phyloP scores from a whole-genome alignment of 1,140 invertebrate species.

The Atopsyche davidsoni region DNA sequence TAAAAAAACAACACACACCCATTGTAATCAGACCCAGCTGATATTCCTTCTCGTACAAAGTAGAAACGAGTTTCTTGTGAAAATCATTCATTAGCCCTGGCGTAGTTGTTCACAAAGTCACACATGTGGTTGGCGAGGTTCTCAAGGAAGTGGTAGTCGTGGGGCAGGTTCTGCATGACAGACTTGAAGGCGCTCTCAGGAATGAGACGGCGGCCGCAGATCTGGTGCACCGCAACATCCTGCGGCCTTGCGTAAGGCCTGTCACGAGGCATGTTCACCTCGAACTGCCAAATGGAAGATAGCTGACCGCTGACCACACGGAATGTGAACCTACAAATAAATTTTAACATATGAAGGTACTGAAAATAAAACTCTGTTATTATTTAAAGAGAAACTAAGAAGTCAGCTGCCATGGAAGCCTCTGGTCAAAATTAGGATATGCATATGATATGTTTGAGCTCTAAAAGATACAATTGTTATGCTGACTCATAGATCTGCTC shows the following conservation, averaged over 20 bases:
- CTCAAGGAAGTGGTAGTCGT: background rate
- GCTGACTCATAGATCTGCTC: no score
- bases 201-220: background rate
- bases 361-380: no score
- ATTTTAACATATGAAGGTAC: background rate
- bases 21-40: no score
- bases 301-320: background rate
- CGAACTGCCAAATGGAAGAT: background rate
- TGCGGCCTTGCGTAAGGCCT: background rate
- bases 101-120: background rate
- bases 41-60: no score
- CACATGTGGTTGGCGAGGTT: background rate
- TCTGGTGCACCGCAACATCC: background rate
- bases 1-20: no score
- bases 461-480: no score
- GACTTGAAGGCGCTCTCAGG: background rate
- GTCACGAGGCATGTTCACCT: background rate
- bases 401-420: no score
- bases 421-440: no score
- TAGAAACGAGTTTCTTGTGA: no score
- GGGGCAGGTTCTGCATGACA: background rate
- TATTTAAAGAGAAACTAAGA: no score
- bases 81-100: background rate
- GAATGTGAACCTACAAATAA: slow-evolving; percentile 7
- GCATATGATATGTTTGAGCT: no score